Conservation (phyloP, 1,140 invertebrate genomes). For the Oncopodura yosiiana region DNA sequence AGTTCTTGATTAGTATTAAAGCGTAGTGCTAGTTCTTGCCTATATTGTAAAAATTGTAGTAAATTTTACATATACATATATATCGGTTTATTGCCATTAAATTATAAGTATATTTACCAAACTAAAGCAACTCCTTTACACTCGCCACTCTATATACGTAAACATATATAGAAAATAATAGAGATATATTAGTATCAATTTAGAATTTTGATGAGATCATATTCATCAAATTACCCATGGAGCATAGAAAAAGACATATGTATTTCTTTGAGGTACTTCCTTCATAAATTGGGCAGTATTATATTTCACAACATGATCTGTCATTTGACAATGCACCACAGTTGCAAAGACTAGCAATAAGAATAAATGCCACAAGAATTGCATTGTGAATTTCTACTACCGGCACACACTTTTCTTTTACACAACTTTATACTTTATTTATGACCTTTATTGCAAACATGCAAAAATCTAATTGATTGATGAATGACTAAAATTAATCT, state of each 20-base stretch:
- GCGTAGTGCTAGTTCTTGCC: conserved; percentile 60
- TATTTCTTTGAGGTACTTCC: conserved; percentile 51
- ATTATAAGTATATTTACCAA: no score
- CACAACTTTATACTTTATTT: neutral
- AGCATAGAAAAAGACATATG: conserved; percentile 68
- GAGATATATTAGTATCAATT: conserved; percentile 38
- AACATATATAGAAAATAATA: no score
- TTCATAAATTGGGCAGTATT: conserved; percentile 47
- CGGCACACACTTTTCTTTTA: neutral
- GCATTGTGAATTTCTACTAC: neutral
- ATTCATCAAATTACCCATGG: conserved; percentile 56
- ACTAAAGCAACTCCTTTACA: no score
- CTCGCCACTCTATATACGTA: no score
- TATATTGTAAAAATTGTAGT: no score
- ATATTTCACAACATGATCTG: conserved; percentile 37
- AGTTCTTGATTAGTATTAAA: conserved; percentile 53
- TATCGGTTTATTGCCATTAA: no score
- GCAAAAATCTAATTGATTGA: neutral
- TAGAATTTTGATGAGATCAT: neutral
- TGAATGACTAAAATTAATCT: neutral
- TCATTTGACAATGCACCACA: neutral
- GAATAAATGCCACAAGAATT: neutral
- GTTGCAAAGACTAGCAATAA: neutral
- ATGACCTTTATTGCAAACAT: neutral
- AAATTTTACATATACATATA: no score